Base-by-base conservation (phyloP, 2,888 invertebrate genomes). In the Pandemis cinnamomeana region DNA sequence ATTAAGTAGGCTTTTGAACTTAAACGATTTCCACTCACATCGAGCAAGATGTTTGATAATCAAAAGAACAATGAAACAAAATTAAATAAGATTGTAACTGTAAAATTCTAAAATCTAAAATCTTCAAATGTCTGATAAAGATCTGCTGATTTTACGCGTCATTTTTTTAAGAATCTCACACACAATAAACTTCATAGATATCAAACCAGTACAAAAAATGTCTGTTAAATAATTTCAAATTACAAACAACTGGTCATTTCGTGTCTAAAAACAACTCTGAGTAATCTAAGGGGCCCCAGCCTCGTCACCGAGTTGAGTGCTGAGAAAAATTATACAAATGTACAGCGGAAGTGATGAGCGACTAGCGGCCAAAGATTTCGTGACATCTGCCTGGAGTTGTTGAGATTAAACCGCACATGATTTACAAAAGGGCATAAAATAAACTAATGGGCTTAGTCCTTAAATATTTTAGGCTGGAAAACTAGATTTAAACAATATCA, bases 251-350 rank as follows among this genome's bases (percentile, higher is more conserved):
- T 84, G 84, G 84, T 84, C 84, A 86, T 84, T 87, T 86, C 86
- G 88, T 85, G 81, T 82, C 84, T 84, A 75, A 88, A 87, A 87
- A 84, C 84, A 80, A 76, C 70, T 76, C 60, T 74, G 74, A 74
- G 81, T 83, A 80, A 71, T 77, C 75, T 78, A 86, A 89, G 93
- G 85, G 92, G 91, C 91, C 92, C 84, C 84, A 51, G 53, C 64
- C 87, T 84, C 91, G 88, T 91, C 90, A 90, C 82, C 82, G 83
- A 74, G 74, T 71, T 85, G 83, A 84, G 85, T 85, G 86, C 82
- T 84, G 86, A 88, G 89, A 87, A 89, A 89, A 88, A 84, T 82
- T 83, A 84, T 85, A 81, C 86, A 83, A 83, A 60, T 74, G 72
- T 75, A 71, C 82, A 78, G 48, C 48, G n/a, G 42, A 27, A 75